Conservation (phyloP, 2,797 vertebrate genomes). For the Muscicapa striata region DNA sequence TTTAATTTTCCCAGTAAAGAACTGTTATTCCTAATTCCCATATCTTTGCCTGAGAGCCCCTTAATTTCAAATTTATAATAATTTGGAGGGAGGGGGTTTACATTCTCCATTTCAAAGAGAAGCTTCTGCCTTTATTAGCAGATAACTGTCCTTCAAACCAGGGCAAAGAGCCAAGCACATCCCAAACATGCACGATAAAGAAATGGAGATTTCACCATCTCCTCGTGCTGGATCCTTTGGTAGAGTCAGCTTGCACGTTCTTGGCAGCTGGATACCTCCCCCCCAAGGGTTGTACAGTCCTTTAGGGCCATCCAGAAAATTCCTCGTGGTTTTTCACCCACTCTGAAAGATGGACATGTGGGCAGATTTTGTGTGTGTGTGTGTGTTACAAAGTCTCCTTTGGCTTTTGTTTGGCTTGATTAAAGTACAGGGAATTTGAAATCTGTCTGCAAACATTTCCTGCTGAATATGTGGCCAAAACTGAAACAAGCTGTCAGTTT, state of each 20-base stretch:
- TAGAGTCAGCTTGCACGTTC: background rate
- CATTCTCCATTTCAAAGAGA: too few species aligned
- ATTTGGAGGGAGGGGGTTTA: too few species aligned
- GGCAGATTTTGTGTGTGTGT: background rate
- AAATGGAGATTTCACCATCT: background rate
- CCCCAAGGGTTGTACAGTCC: background rate
- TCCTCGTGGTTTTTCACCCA: background rate
- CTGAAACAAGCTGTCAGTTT: background rate
- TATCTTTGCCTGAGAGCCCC: too few species aligned
- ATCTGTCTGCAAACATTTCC: background rate
- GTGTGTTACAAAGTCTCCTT: background rate
- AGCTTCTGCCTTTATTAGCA: too few species aligned
- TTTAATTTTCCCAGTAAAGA: too few species aligned
- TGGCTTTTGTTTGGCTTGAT: background rate
- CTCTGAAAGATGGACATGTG: too few species aligned
- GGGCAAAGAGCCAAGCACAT: background rate
- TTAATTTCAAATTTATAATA: too few species aligned
- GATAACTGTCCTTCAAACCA: too few species aligned
- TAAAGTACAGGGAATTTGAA: background rate
- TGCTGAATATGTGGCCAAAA: background rate
- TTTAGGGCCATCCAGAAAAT: background rate
- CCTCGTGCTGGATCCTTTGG: background rate
- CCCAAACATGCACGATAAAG: background rate
- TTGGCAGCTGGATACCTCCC: background rate
- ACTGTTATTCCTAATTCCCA: too few species aligned